Evolutionary conservation across 2,113 vertebrate genomes (phyloP).

Genomic region (Peromyscus maniculatus): DNA sequence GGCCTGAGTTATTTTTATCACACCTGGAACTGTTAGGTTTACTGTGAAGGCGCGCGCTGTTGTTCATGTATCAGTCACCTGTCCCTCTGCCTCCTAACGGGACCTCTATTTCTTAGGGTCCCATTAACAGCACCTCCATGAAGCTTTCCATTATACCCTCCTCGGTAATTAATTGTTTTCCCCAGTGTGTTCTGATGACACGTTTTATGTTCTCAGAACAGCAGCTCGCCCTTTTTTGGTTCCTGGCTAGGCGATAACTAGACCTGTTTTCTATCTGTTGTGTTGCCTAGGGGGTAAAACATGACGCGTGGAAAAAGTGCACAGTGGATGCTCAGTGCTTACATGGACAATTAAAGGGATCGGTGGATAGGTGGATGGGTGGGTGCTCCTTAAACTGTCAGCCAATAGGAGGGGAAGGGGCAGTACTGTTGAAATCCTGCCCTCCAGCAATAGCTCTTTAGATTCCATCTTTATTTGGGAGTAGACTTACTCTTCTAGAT

Average conservation of each 20-base stretch:
- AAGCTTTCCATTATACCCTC: slow-evolving; percentile 27
- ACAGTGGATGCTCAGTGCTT: background rate
- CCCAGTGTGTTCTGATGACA: background rate
- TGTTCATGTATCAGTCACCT: background rate
- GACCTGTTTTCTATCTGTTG: background rate
- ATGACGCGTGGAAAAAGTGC: background rate
- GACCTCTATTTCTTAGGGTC: background rate
- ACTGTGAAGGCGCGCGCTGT: background rate
- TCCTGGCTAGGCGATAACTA: background rate
- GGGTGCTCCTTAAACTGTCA: background rate
- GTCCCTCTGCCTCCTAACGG: background rate
- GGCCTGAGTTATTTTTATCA: background rate
- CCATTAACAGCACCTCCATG: background rate
- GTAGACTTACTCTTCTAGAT: background rate
- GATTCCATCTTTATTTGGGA: background rate
- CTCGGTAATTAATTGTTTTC: background rate
- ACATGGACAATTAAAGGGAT: background rate
- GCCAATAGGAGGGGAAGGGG: background rate
- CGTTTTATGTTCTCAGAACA: background rate
- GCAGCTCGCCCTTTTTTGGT: background rate
- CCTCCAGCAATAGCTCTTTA: background rate
- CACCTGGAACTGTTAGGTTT: background rate
- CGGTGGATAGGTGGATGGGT: background rate
- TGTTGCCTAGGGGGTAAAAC: background rate
- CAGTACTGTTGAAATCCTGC: background rate